These are phyloP conservation scores for Adoxophyes honmai DNA, from an alignment of 1,140 invertebrate species.

Conservation along the genomic window DNA sequence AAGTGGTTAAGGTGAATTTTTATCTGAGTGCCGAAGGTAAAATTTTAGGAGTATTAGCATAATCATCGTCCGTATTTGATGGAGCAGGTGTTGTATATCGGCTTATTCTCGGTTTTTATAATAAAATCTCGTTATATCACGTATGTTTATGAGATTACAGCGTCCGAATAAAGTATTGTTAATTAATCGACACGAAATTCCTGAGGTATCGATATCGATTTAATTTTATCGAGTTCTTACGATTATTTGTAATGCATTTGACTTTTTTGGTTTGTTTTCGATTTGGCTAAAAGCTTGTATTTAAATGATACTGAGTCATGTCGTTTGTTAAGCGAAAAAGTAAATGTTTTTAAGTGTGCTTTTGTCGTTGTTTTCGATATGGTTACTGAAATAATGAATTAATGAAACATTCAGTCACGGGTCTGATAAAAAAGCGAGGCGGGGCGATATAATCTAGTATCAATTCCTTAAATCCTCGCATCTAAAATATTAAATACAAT, in stretches of 20 bases:
- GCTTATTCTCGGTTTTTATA: constrained; percentile 72
- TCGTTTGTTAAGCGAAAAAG: too few species aligned
- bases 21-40: constrained; percentile 26
- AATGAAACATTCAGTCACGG: too few species aligned
- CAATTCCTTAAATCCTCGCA: too few species aligned
- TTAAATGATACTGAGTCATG: neutral
- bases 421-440: too few species aligned
- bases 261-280: constrained; percentile 6
- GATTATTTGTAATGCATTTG: constrained; percentile 8
- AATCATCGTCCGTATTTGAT: constrained; percentile 65
- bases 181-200: constrained; percentile 34
- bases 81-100: constrained; percentile 70
- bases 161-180: constrained; percentile 32
- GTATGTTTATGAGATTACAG: constrained; percentile 56
- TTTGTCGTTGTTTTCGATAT: too few species aligned
- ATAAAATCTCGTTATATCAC: constrained; percentile 66
- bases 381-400: too few species aligned
- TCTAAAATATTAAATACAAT: too few species aligned
- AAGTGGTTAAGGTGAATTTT: constrained; percentile 45
- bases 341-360: too few species aligned
- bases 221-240: constrained; percentile 9
- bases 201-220: constrained; percentile 10
- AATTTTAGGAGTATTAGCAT: constrained; percentile 68
- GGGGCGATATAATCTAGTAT: too few species aligned
- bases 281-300: constrained; percentile 2